Conservation (phyloP, 1,140 invertebrate genomes). For the Phymastichus coffea region DNA sequence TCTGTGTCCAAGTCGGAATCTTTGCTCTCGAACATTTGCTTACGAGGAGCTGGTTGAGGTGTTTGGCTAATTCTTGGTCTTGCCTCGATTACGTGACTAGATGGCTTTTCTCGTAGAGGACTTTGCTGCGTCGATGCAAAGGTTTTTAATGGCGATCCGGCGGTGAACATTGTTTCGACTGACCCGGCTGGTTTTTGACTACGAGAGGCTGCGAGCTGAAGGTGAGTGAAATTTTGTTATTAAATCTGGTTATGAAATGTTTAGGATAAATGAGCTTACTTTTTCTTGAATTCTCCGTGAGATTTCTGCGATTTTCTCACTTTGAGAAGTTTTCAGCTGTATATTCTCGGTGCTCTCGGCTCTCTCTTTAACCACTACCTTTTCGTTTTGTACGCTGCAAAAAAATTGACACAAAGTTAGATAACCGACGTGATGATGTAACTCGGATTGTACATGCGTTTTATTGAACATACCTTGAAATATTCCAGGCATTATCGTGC, state of each 20-base stretch:
- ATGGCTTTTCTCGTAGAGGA: slow-evolving; percentile 25
- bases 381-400: slow-evolving; percentile 36
- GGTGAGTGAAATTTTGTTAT: slow-evolving; percentile 15
- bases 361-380: slow-evolving; percentile 14
- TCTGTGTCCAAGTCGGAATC: slow-evolving; percentile 45
- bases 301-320: slow-evolving; percentile 45
- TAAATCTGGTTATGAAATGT: background rate
- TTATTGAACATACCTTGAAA: slow-evolving; percentile 52
- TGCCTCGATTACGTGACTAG: slow-evolving; percentile 14
- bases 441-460: slow-evolving; percentile 5
- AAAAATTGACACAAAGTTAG: slow-evolving; percentile 35
- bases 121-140: background rate
- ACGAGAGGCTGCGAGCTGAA: slow-evolving; percentile 40
- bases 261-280: slow-evolving; percentile 26
- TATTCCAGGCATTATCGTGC: slow-evolving; percentile 56
- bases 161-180: slow-evolving; percentile 48
- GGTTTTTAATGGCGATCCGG: slow-evolving; percentile 25
- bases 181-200: slow-evolving; percentile 43
- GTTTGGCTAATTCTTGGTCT: slow-evolving; percentile 4
- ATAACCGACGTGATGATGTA: slow-evolving; percentile 3
- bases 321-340: slow-evolving; percentile 42
- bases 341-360: slow-evolving; percentile 32
- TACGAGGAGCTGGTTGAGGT: slow-evolving; percentile 19
- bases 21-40: slow-evolving; percentile 32
- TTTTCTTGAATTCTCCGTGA: slow-evolving; percentile 44